Evolutionary conservation across 2,888 invertebrate genomes (phyloP), one percentile per base, ranked within the genome.

Genomic region (Pandemis cinnamomeana): DNA sequence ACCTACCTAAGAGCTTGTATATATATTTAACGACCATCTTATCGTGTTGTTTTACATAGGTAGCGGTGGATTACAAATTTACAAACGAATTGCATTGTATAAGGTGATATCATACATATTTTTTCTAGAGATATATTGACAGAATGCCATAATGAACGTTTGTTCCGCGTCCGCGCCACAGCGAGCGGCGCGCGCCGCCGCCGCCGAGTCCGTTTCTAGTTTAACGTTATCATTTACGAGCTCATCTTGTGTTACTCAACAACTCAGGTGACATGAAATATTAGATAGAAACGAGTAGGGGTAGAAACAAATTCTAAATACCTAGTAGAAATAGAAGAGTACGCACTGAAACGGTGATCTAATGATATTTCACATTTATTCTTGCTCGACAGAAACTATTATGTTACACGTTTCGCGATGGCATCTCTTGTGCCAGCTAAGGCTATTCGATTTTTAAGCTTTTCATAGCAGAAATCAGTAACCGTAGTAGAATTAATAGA

Each of bases 1-100:
- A 88, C 73, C 76, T 90, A 91, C 85, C 82, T 91, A 91, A 88
- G 85, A 86, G 85, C 87, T 86, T 91, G 88, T 90, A 90, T 84
- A 90, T 84, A 87, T 89, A 89, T 80, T 83, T 84, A 82, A 72
- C 84, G 84, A 84, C 81, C 81, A 78, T 82, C 79, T 82, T 79
- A 82, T 82, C 84, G 78, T 78, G 72, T 79, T 86, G 84, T 85
- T 83, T 74, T 84, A 87, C 84, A 86, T 81, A 80, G 81, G 80
- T 82, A 85, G 80, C 83, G 80, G 79, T 85, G 80, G 80, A 84
- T 83, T 79, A 79, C 78, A 81, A 82, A 77, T 79, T 78, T 78
- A 79, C 76, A 80, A 80, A 80, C 77, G 74, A 80, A 77, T 78
- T 79, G 77, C 79, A 80, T 84, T 81, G 79, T 77, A 79, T 78